phyloP scores from a whole-genome alignment of 2,888 invertebrate species.

The Sipha maydis region DNA sequence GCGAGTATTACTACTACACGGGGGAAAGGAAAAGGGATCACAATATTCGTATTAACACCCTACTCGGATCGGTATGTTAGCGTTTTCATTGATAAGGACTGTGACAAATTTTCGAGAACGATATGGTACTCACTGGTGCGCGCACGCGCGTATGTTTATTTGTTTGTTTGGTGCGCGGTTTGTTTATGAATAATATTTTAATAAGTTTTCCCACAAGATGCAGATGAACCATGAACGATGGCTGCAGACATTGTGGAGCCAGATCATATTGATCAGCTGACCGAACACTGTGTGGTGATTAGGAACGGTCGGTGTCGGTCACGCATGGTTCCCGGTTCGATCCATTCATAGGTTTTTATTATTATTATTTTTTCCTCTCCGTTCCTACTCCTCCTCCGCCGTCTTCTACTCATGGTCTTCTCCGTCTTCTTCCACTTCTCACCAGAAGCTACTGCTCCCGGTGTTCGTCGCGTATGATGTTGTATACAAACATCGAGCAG shows the following conservation, averaged over 20 bases:
- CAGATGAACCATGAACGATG: slow-evolving; percentile 52
- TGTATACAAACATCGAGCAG: slow-evolving; percentile 31
- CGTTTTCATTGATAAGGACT: background rate
- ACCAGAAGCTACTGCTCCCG: slow-evolving; percentile 31
- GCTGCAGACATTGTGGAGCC: slow-evolving; percentile 53
- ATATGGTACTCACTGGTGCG: background rate
- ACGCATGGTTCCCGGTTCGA: slow-evolving; percentile 57
- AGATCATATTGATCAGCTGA: slow-evolving; percentile 60
- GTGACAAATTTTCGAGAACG: background rate
- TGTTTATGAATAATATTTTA: slow-evolving; percentile 13
- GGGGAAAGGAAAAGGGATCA: background rate
- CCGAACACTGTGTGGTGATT: slow-evolving; percentile 57
- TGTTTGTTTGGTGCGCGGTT: too few relatives aligned
- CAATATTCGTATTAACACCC: background rate
- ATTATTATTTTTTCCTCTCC: background rate
- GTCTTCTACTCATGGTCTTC: background rate
- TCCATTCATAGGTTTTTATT: slow-evolving; percentile 55
- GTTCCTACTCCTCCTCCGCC: background rate
- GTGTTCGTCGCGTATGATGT: slow-evolving; percentile 13
- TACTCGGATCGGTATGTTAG: background rate
- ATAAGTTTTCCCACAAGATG: slow-evolving; percentile 56
- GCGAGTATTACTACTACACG: too few relatives aligned
- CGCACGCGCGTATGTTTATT: too few relatives aligned
- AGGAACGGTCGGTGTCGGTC: slow-evolving; percentile 56
- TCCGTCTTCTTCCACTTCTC: background rate